phyloP scores from a whole-genome alignment of 1,140 invertebrate species.

The Trissolcus basalis region DNA sequence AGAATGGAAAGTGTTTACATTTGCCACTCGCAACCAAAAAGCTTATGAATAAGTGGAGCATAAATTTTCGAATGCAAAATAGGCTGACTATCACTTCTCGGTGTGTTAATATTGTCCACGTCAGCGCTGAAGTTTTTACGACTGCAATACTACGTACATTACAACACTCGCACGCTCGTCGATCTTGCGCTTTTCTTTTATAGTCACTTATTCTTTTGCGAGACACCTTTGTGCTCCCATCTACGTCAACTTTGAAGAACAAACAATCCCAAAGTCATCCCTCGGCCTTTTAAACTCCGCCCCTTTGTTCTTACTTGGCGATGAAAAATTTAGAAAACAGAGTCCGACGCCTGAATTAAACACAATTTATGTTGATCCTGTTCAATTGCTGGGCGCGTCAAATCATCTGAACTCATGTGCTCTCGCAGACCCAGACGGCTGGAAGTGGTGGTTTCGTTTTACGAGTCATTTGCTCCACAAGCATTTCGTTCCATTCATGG shows the following conservation, averaged over 20 bases:
- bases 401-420: conserved; percentile 40
- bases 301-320: neutral
- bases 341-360: conserved; percentile 12
- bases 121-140: conserved; percentile 73
- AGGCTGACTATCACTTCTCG: conserved; percentile 61
- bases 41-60: conserved; percentile 50
- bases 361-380: conserved; percentile 40
- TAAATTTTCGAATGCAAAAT: conserved; percentile 64
- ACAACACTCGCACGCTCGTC: conserved; percentile 35
- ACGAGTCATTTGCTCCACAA: conserved; percentile 67
- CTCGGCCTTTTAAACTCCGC: no score
- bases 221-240: no score
- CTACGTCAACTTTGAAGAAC: no score
- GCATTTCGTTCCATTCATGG: conserved; percentile 47
- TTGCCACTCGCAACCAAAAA: no score
- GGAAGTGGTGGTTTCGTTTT: conserved; percentile 61
- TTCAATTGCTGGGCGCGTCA: conserved; percentile 37
- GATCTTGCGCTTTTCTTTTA: conserved; percentile 24
- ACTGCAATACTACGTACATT: conserved; percentile 62
- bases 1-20: no score
- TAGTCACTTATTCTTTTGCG: no score
- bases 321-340: neutral
- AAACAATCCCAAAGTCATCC: no score
- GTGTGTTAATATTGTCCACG: conserved; percentile 72
- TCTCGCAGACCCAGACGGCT: conserved; percentile 19